Base-by-base conservation (phyloP, 2,113 vertebrate genomes). In the Octodon degus region DNA sequence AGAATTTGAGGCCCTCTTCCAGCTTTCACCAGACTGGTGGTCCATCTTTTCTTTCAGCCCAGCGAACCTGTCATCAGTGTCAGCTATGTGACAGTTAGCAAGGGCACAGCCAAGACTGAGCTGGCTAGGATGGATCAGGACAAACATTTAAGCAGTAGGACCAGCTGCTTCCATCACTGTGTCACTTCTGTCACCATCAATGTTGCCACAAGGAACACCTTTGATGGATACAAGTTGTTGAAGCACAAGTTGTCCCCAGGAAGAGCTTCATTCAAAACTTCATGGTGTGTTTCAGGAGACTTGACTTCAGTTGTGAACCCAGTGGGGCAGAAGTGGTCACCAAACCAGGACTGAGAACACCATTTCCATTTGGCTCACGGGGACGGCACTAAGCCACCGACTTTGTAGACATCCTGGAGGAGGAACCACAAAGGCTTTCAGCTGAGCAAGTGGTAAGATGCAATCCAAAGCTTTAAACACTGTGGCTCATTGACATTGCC, bases 31-130 rank as follows among this genome's bases (percentile, higher is more conserved):
- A 2, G 99, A 99, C 97, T 99, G 99, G 67, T 99, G 99, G 94
- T 99, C 99, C 0, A 99, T 99, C 98, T 99, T 99, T 95, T 99
- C 99, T 96, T 99, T 99, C 20, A 99, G 98, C 98, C 99, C 99
- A 43, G 99, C 99, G 2, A 99, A 99, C 86, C 99, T 99, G 98
- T 99, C 99, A 0, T 99, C 99, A 0, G 99, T 99, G 97, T 99
- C 99, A 97, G 99, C 99, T 3, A 99, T 99, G 97, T 99, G 99
- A 97, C 99, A 99, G 98, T 99, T 97, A 99, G 97, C 96, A 99
- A 99, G 99, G 99, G 86, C 8, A 27, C 40, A 25, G 10, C 74
- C 40, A 77, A 24, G 12, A 12, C 40, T 14, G 22, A 47, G 13
- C 40, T 43, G 40, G 40, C 74, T 13, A 47, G 74, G 74, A 27